These are phyloP conservation scores for Adelosebastes latens DNA, from an alignment of 2,797 vertebrate species.

Conservation along the genomic window DNA sequence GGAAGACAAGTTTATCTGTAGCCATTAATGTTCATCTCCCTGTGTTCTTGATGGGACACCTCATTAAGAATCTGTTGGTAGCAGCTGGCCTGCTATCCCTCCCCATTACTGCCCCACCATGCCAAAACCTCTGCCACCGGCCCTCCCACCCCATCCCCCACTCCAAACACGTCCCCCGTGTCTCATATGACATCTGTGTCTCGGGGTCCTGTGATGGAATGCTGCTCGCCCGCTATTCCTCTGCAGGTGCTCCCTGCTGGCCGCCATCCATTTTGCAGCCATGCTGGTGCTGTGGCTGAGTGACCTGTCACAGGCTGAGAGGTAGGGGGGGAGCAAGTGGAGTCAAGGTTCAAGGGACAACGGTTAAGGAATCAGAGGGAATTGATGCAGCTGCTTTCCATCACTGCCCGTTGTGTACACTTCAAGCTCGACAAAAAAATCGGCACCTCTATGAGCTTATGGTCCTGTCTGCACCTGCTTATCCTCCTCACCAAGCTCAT, in stretches of 20 bases:
- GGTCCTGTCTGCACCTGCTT: constrained; percentile 17
- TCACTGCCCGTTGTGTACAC: constrained; percentile 47
- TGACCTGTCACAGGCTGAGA: constrained; percentile 43
- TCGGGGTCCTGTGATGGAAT: constrained; percentile 82
- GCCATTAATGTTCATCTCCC: constrained; percentile 71
- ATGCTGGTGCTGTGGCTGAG: constrained; percentile 33
- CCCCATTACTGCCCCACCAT: constrained; percentile 67
- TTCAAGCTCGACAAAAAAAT: constrained; percentile 44
- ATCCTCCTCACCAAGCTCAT: constrained; percentile 21
- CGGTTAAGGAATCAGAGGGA: constrained; percentile 51
- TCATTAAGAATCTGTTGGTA: constrained; percentile 76
- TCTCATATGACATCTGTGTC: constrained; percentile 81
- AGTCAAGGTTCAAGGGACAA: constrained; percentile 66
- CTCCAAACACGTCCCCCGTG: constrained; percentile 69
- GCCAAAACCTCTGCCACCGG: constrained; percentile 65
- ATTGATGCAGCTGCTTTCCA: constrained; percentile 69
- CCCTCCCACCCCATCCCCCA: constrained; percentile 55
- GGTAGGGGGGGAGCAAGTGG: neutral
- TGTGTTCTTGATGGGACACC: constrained; percentile 70
- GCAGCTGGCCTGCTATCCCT: constrained; percentile 76
- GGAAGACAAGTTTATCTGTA: constrained; percentile 51
- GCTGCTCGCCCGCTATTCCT: constrained; percentile 67
- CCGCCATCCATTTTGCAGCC: constrained; percentile 56
- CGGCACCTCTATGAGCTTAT: constrained; percentile 4
- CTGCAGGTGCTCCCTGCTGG: constrained; percentile 79